phyloP scores from a whole-genome alignment of 2,888 invertebrate genomes.

The Scaeva pyrastri region DNA sequence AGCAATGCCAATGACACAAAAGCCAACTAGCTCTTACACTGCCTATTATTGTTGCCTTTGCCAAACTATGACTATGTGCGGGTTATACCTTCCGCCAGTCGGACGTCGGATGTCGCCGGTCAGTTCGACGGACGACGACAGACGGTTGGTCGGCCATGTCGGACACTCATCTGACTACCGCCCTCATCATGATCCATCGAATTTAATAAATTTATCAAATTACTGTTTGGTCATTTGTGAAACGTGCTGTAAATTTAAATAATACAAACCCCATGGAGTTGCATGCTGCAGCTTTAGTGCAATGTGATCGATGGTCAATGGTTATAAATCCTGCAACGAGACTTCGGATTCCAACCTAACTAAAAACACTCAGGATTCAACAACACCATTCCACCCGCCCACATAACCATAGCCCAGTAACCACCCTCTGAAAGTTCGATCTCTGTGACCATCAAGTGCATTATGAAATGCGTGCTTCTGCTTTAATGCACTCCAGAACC shows the following conservation, averaged over 20 bases:
- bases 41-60: slow-evolving; percentile 8
- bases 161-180: neutral
- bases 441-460: slow-evolving; percentile 68
- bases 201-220: slow-evolving; percentile 78
- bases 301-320: slow-evolving; percentile 66
- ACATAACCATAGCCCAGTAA: neutral
- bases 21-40: slow-evolving; percentile 29
- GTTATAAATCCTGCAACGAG: slow-evolving; percentile 20
- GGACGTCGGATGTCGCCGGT: neutral
- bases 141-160: too few species aligned
- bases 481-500: slow-evolving; percentile 75
- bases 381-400: neutral
- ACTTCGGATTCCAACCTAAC: slow-evolving; percentile 46
- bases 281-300: slow-evolving; percentile 37
- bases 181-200: slow-evolving; percentile 64
- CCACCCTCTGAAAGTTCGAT: slow-evolving; percentile 49
- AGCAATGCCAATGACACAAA: slow-evolving; percentile 53
- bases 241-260: slow-evolving; percentile 78
- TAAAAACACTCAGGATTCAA: slow-evolving; percentile 47
- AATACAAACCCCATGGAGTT: slow-evolving; percentile 67
- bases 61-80: neutral
- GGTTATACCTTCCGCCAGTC: neutral
- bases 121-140: too few species aligned
- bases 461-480: slow-evolving; percentile 76
- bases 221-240: slow-evolving; percentile 76